Percentiles rank a stretch among this genome's conserved stretches.
Evolutionary conservation across 1,140 invertebrate genomes (phyloP).

Genomic region (Drosophila murphyi): DNA sequence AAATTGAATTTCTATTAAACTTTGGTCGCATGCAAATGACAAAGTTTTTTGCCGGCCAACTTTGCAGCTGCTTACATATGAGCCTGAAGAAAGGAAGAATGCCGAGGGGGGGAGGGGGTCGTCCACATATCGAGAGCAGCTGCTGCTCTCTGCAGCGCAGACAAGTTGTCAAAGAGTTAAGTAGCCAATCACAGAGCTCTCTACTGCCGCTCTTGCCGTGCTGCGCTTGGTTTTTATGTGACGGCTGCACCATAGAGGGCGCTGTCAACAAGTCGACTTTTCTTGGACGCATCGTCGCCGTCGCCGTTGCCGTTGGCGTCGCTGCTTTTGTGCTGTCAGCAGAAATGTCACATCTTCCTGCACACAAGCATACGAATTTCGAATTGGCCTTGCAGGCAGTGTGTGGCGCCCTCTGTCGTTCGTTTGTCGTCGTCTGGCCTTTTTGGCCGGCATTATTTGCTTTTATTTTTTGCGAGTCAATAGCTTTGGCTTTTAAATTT

Average conservation of each 20-base stretch:
- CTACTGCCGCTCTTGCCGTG: conserved; percentile 15
- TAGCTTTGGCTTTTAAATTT: conserved; percentile 83
- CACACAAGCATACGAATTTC: conserved; percentile 63
- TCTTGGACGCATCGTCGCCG: conserved; percentile 30
- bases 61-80: conserved; percentile 34
- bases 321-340: conserved; percentile 72
- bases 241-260: conserved; percentile 52
- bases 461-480: conserved; percentile 80
- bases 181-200: conserved; percentile 68
- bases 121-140: conserved; percentile 43
- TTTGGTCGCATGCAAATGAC: conserved; percentile 76
- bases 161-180: conserved; percentile 73
- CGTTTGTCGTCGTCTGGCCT: conserved; percentile 14
- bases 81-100: not conserved
- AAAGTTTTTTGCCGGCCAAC: conserved; percentile 63
- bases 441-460: conserved; percentile 69
- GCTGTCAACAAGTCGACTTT: conserved; percentile 80
- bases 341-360: conserved; percentile 73
- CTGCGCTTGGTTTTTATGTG: conserved; percentile 24
- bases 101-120: conserved; percentile 9
- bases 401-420: conserved; percentile 36
- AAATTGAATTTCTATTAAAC: conserved; percentile 81
- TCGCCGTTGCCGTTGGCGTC: conserved; percentile 17
- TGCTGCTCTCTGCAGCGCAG: conserved; percentile 42
- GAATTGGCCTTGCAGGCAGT: conserved; percentile 52